Conservation (phyloP, 2,113 vertebrate genomes). For the Podarcis cretensis region DNA sequence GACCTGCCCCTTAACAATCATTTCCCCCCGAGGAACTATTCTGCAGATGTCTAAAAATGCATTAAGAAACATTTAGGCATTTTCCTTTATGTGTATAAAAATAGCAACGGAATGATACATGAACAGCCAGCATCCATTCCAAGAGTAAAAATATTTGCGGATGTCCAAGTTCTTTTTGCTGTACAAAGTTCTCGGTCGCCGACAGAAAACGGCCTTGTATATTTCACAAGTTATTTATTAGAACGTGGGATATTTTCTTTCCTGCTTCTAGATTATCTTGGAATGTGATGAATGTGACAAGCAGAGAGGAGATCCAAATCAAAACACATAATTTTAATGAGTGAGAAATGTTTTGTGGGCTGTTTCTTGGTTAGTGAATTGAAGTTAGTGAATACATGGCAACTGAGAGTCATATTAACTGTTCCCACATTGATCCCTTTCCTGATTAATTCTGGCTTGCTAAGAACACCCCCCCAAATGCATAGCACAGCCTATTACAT, state of each 20-base stretch:
- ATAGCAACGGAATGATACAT: not conserved
- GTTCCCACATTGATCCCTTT: not conserved
- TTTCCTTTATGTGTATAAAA: not conserved
- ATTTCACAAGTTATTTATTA: not conserved
- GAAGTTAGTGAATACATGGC: not conserved
- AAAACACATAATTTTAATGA: not conserved
- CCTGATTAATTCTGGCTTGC: not conserved
- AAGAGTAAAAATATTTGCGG: not conserved
- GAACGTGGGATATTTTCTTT: not conserved
- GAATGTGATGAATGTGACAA: not conserved
- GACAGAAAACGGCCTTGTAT: not conserved
- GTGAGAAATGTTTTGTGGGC: not conserved
- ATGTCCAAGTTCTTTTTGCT: not conserved
- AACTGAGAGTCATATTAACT: not conserved
- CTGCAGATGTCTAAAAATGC: slow-evolving; percentile 16
- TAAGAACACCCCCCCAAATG: not conserved
- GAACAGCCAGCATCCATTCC: not conserved
- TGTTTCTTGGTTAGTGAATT: not conserved
- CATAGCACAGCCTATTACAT: not conserved
- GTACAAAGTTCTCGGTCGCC: not conserved
- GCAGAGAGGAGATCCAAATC: not conserved
- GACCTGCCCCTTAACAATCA: not conserved
- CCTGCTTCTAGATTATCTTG: not conserved
- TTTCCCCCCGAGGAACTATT: slow-evolving; percentile 5
- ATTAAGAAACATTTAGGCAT: not conserved